Conservation (phyloP, 2,113 vertebrate genomes). For the Pogona vitticeps region DNA sequence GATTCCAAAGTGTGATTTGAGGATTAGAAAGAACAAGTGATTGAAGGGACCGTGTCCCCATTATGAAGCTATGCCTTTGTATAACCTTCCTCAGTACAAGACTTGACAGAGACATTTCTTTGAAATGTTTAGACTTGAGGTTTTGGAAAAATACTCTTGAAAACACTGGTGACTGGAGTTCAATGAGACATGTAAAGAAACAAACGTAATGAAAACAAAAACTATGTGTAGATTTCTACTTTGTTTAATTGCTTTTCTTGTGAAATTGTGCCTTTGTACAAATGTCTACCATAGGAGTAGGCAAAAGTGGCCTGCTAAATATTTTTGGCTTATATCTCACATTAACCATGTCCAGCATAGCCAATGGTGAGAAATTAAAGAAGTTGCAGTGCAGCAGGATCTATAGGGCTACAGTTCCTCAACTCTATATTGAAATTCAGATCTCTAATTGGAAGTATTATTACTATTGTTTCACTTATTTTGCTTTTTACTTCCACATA, state of each 20-base stretch:
- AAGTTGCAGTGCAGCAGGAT: neutral
- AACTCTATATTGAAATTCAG: neutral
- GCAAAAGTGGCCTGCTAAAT: neutral
- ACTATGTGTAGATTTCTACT: neutral
- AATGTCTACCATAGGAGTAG: neutral
- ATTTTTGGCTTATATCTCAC: neutral
- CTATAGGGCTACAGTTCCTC: neutral
- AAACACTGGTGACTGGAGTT: neutral
- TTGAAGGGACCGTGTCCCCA: too few species aligned
- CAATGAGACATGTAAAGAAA: neutral
- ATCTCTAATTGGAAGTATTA: neutral
- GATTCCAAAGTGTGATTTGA: neutral
- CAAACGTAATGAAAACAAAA: neutral
- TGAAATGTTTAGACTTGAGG: neutral
- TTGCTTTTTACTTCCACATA: conserved; percentile 60
- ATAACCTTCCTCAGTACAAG: neutral
- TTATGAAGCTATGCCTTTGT: neutral
- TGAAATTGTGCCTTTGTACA: neutral
- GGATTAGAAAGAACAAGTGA: neutral
- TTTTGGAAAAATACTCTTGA: neutral
- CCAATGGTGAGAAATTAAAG: neutral
- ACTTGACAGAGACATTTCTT: neutral
- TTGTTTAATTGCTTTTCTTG: neutral
- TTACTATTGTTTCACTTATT: neutral
- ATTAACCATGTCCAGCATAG: neutral